Evolutionary conservation across 2,888 invertebrate genomes (phyloP), one percentile per base, ranked within the genome.

Genomic region (Julus scandinavius): DNA sequence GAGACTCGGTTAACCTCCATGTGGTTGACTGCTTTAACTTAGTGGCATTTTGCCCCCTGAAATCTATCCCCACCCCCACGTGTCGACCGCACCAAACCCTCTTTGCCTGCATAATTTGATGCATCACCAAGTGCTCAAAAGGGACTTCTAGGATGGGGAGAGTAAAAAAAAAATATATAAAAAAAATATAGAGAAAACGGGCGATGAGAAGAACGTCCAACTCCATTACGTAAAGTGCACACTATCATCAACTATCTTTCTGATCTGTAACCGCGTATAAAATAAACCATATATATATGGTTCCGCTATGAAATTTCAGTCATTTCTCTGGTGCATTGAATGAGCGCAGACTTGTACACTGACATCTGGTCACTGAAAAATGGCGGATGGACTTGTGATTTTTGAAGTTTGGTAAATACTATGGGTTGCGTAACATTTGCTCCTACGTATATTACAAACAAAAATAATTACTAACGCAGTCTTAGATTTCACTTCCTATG

Each of bases 1-100:
- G 72, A 72, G 72, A 72, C 72, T 72, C 72, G 72, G 72, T 72
- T 72, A 72, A 72, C 72, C 72, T 72, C 72, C 72, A 72, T 72
- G 72, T 72, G 72, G 72, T 72, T 72, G 72, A 72, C 72, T 72
- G 72, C 72, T 72, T 72, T 17, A 72, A 72, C 72, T 72, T 72
- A 72, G 72, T 72, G 72, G 72, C 72, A 72, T 72, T 72, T 72
- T 72, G 72, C 72, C 72, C 72, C 72, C 72, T 72, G 72, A 72
- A 72, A 72, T 72, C 72, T 29, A 72, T 72, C 72, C 72, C 72
- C 72, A 72, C 72, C 72, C 72, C 72, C 72, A 72, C 72, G 72
- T 72, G 72, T 72, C 72, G 29, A 29, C 72, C 72, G n/a, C 72
- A 20, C 63, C 63, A 63, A 63, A 13, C 63, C 63, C 63, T 63